Conservation (phyloP, 2,888 invertebrate species). For the Athrips mouffetella region DNA sequence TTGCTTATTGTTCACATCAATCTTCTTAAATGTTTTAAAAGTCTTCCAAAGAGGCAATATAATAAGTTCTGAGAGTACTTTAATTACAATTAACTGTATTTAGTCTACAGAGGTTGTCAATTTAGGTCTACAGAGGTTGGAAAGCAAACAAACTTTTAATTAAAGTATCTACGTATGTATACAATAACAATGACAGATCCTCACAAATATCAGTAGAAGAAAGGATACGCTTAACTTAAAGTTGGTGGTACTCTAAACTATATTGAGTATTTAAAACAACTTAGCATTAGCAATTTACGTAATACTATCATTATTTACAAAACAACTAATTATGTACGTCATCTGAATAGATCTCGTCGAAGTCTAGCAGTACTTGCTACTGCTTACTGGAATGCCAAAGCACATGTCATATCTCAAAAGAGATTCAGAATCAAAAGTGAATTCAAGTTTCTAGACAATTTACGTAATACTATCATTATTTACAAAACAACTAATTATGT, state of each 20-base stretch:
- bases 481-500: conserved; percentile 41
- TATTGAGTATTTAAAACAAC: conserved; percentile 66
- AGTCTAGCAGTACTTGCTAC: conserved; percentile 16
- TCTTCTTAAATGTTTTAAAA: too few relatives aligned
- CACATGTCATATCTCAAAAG: conserved; percentile 40
- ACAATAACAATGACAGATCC: too few relatives aligned
- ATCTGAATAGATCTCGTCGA: conserved; percentile 15
- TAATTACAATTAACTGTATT: too few relatives aligned
- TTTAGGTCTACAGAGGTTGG: too few relatives aligned
- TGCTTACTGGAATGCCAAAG: conserved; percentile 25
- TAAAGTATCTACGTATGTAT: too few relatives aligned
- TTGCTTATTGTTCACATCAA: too few relatives aligned
- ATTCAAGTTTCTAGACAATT: conserved; percentile 64
- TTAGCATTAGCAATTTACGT: conserved; percentile 47
- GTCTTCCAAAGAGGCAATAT: too few relatives aligned
- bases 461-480: conserved; percentile 56
- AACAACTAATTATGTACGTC: conserved; percentile 24
- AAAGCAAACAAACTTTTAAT: too few relatives aligned
- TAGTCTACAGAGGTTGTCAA: too few relatives aligned
- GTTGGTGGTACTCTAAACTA: conserved; percentile 31
- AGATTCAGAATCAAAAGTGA: conserved; percentile 26
- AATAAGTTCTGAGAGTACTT: too few relatives aligned
- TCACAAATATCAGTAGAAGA: neutral
- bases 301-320: conserved; percentile 64
- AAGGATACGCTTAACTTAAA: neutral